Conservation (phyloP, 1,140 invertebrate species). For the Diploscapter pachys region DNA sequence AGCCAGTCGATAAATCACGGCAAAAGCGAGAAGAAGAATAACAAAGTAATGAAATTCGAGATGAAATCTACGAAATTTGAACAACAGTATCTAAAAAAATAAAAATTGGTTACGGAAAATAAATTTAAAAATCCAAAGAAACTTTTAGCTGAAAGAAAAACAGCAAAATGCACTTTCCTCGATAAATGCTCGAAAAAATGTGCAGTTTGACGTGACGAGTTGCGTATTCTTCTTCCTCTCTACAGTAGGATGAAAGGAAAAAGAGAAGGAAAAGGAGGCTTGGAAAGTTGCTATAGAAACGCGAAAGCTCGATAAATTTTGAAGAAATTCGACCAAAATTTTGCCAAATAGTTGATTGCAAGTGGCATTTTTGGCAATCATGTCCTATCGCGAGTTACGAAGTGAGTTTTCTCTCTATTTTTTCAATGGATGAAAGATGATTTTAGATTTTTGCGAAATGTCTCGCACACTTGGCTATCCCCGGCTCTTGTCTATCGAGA, state of each 20-base stretch:
- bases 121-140: too few relatives aligned
- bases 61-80: background rate
- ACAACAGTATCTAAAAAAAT: background rate
- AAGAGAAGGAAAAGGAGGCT: background rate
- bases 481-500: slow-evolving; percentile 82
- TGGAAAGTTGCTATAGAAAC: background rate
- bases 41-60: background rate
- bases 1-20: background rate
- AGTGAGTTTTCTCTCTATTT: slow-evolving; percentile 38
- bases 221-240: too few relatives aligned
- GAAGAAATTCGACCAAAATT: too few relatives aligned
- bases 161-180: background rate
- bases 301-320: background rate
- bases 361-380: slow-evolving; percentile 18
- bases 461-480: slow-evolving; percentile 85
- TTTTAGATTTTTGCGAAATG: slow-evolving; percentile 88
- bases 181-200: background rate
- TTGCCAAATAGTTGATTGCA: too few relatives aligned
- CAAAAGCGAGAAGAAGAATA: background rate
- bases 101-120: too few relatives aligned
- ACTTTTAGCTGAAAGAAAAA: background rate
- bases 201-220: slow-evolving; percentile 3
- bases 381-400: slow-evolving; percentile 57
- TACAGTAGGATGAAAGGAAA: background rate
- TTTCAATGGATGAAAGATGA: slow-evolving; percentile 21